These are phyloP conservation scores for Watsonalla binaria DNA, from an alignment of 2,888 invertebrate species.

Conservation along the genomic window DNA sequence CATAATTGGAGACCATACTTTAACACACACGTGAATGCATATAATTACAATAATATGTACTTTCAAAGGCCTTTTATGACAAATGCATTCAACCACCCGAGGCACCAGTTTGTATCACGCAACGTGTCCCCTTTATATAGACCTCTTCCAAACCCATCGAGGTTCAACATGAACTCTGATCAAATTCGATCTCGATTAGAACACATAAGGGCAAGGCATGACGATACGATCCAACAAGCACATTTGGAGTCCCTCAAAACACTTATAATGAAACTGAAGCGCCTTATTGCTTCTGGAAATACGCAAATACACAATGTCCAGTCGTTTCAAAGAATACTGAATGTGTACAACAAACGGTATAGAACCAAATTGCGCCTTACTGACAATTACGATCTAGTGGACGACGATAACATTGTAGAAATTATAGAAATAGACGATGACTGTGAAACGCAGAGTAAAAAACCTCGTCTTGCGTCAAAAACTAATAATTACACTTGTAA, in stretches of 20 bases:
- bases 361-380: slow-evolving; percentile 40
- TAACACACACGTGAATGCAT: neutral
- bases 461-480: slow-evolving; percentile 22
- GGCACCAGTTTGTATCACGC: slow-evolving; percentile 31
- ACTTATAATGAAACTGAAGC: slow-evolving; percentile 36
- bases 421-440: slow-evolving; percentile 59
- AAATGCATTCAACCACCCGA: slow-evolving; percentile 25
- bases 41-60: slow-evolving; percentile 22
- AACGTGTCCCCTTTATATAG: slow-evolving; percentile 19
- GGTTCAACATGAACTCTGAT: neutral
- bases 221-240: slow-evolving; percentile 18
- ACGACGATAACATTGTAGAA: slow-evolving; percentile 45
- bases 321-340: slow-evolving; percentile 39
- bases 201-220: slow-evolving; percentile 28
- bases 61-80: slow-evolving; percentile 37
- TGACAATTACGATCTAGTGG: slow-evolving; percentile 34
- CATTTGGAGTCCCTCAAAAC: slow-evolving; percentile 43
- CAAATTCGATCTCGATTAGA: slow-evolving; percentile 11
- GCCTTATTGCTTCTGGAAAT: slow-evolving; percentile 24
- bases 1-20: slow-evolving; percentile 27
- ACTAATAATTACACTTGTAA: slow-evolving; percentile 35
- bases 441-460: slow-evolving; percentile 41
- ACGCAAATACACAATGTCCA: slow-evolving; percentile 27
- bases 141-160: slow-evolving; percentile 7
- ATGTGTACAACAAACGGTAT: slow-evolving; percentile 52